A percentile compares a stretch with the other conserved stretches of the same genome.
Evolutionary conservation across 1,140 invertebrate species (phyloP).

Genomic region (Eupeodes corollae): DNA sequence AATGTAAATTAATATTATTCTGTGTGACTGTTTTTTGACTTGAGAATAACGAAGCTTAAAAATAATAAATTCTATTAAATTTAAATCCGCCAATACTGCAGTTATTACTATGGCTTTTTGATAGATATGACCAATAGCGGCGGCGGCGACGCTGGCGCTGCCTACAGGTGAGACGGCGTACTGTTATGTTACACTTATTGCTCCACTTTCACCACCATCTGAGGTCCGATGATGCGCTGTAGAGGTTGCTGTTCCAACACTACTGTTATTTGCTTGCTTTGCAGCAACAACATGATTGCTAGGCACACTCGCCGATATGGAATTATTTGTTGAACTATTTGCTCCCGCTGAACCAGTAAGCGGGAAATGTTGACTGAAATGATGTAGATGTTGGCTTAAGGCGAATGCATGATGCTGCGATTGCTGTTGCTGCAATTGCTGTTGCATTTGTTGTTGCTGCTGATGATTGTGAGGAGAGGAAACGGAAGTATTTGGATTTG

Average conservation of each 20-base stretch:
- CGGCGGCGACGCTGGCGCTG: too few species aligned
- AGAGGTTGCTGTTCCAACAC: constrained; percentile 7
- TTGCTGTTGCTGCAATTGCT: constrained; percentile 4
- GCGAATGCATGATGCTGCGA: background rate
- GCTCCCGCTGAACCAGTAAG: too few species aligned
- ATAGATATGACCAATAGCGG: too few species aligned
- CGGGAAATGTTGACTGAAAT: background rate
- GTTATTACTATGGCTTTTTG: too few species aligned
- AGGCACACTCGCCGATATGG: too few species aligned
- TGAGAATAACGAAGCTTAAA: too few species aligned
- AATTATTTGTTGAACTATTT: too few species aligned
- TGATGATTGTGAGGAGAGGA: background rate
- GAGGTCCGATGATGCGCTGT: constrained; percentile 8
- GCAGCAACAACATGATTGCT: background rate
- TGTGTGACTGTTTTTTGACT: too few species aligned
- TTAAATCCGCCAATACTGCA: too few species aligned
- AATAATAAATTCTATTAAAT: too few species aligned
- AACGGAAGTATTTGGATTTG: background rate
- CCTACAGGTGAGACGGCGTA: background rate
- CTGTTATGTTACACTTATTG: constrained; percentile 32
- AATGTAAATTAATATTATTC: too few species aligned
- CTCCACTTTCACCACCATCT: constrained; percentile 20
- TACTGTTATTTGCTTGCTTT: constrained; percentile 14
- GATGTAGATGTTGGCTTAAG: background rate
- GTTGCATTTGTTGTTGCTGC: background rate